phyloP scores from a whole-genome alignment of 2,888 invertebrate genomes.

The Papilio demoleus region DNA sequence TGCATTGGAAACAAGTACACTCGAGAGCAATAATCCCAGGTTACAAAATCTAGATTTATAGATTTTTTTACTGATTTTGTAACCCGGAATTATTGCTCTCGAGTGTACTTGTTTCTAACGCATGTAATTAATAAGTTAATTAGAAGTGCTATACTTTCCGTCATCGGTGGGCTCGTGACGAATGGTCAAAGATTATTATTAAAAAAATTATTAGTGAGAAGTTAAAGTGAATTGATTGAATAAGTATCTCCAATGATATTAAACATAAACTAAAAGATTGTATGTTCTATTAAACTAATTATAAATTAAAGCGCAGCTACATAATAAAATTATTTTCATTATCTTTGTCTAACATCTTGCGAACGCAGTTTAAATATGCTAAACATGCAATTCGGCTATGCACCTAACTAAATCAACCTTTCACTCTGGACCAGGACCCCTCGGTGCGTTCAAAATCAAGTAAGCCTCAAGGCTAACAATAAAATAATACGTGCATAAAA shows the following conservation, averaged over 20 bases:
- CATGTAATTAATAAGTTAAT: neutral
- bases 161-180: neutral
- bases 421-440: slow-evolving; percentile 30
- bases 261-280: neutral
- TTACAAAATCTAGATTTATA: too few relatives aligned
- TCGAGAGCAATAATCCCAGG: too few relatives aligned
- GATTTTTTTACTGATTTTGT: too few relatives aligned
- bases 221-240: too few relatives aligned
- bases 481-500: slow-evolving; percentile 18
- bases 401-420: slow-evolving; percentile 29
- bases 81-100: neutral
- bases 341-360: slow-evolving; percentile 1
- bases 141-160: neutral
- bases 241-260: neutral
- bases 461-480: slow-evolving; percentile 24
- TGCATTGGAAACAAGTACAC: neutral
- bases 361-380: slow-evolving; percentile 6
- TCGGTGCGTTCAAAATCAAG: slow-evolving; percentile 32
- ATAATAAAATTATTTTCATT: neutral
- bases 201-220: too few relatives aligned
- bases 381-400: slow-evolving; percentile 13
- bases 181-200: slow-evolving; percentile 17
- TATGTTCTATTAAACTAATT: neutral
- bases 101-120: neutral
- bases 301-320: neutral